These are phyloP conservation scores for Peribatodes rhomboidaria DNA, from an alignment of 2,888 invertebrate genomes.

Conservation along the genomic window DNA sequence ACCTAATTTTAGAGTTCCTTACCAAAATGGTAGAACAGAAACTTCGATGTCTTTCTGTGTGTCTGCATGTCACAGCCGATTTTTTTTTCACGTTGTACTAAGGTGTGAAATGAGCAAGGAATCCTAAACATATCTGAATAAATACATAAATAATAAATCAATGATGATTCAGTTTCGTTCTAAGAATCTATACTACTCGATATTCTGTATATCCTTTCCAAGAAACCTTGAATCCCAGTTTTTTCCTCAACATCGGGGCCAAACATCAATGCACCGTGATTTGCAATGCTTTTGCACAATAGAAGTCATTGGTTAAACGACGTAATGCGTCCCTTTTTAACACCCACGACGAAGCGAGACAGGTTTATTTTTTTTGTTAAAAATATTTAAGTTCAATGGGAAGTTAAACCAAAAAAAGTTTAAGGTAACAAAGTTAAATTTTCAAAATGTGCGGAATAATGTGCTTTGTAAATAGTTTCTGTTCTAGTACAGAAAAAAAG, in stretches of 20 bases:
- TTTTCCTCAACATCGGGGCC: constrained; percentile 23
- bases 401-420: background rate
- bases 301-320: constrained; percentile 26
- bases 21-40: no score
- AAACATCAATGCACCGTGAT: constrained; percentile 30
- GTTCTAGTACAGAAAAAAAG: no score
- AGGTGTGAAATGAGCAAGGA: no score
- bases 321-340: constrained; percentile 34
- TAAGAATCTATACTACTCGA: constrained; percentile 9
- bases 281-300: constrained; percentile 38
- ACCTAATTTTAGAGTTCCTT: no score
- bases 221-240: constrained; percentile 21
- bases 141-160: no score
- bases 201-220: constrained; percentile 1
- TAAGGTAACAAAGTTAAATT: background rate
- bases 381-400: background rate
- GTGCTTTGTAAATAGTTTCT: no score
- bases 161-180: background rate
- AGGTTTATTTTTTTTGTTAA: background rate
- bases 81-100: no score
- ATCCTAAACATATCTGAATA: no score
- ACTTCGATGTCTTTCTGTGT: no score
- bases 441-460: background rate
- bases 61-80: no score
- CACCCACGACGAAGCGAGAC: constrained; percentile 26